phyloP scores from a whole-genome alignment of 2,888 invertebrate species.

The Hyles lineata region DNA sequence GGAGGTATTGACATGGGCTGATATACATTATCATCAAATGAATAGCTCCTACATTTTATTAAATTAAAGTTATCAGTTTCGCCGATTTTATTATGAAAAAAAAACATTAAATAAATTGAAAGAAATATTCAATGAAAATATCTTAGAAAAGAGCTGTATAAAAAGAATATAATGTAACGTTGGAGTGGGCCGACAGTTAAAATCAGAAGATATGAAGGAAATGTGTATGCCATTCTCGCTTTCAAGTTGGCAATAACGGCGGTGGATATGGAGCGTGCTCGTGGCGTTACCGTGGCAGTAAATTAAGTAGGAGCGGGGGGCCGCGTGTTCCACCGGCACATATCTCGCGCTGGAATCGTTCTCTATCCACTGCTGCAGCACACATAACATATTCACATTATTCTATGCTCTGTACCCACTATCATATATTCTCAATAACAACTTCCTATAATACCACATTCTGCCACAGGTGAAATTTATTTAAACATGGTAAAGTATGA shows the following conservation, averaged over 20 bases:
- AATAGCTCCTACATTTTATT: neutral
- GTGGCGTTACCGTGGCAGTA: conserved; percentile 81
- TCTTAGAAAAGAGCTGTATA: conserved; percentile 36
- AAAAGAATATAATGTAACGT: conserved; percentile 68
- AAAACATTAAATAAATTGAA: conserved; percentile 47
- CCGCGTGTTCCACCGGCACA: conserved; percentile 66
- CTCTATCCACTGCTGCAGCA: conserved; percentile 53
- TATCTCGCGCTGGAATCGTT: conserved; percentile 66
- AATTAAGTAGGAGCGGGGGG: conserved; percentile 72
- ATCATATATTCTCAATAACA: neutral
- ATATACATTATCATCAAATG: too few species aligned
- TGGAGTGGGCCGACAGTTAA: conserved; percentile 72
- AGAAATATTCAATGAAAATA: neutral
- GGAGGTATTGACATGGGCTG: too few species aligned
- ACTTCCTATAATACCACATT: too few species aligned
- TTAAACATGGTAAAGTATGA: neutral
- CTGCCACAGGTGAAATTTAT: neutral
- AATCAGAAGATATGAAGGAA: conserved; percentile 78
- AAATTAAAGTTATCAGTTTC: too few species aligned
- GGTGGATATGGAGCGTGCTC: conserved; percentile 80
- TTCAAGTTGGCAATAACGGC: conserved; percentile 82
- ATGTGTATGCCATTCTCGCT: conserved; percentile 80
- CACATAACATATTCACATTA: neutral
- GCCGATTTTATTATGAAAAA: neutral
- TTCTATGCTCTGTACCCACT: neutral